Percentiles rank a stretch among this genome's conserved stretches.
Conservation (phyloP, 2,888 invertebrate genomes). For the Clanis bilineata region DNA sequence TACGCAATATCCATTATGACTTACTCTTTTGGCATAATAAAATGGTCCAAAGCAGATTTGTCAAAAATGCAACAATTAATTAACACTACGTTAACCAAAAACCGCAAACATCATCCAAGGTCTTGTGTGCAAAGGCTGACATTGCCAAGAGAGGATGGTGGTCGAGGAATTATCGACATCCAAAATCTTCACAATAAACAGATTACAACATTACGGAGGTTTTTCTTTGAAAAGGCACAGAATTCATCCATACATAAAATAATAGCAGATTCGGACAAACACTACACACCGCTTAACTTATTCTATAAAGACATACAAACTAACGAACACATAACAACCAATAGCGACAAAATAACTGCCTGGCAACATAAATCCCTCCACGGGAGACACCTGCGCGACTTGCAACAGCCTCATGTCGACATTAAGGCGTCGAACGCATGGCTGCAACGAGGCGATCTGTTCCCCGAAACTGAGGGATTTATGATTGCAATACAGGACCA, state of each 20-base stretch:
- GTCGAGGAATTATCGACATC: not conserved
- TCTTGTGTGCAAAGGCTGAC: not conserved
- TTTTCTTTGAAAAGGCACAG: too few species aligned
- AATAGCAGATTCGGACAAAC: not conserved
- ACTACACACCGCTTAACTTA: not conserved
- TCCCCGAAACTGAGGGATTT: too few species aligned
- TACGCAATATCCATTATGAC: not conserved
- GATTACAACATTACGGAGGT: too few species aligned
- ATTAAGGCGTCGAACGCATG: too few species aligned
- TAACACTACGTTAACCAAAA: too few species aligned
- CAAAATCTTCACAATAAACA: not conserved
- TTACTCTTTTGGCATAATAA: not conserved
- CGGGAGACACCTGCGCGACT: not conserved
- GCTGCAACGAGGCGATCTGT: too few species aligned
- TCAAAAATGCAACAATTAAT: too few species aligned
- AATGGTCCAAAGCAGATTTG: not conserved
- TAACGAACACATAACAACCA: not conserved
- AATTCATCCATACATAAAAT: not conserved
- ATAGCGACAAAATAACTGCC: not conserved
- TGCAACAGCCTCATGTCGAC: too few species aligned
- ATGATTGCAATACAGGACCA: not conserved
- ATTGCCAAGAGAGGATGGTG: not conserved
- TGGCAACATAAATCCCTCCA: not conserved
- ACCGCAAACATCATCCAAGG: too few species aligned
- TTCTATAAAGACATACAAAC: not conserved